Base-by-base conservation (phyloP, 2,113 vertebrate genomes). In the Megaptera novaeangliae region DNA sequence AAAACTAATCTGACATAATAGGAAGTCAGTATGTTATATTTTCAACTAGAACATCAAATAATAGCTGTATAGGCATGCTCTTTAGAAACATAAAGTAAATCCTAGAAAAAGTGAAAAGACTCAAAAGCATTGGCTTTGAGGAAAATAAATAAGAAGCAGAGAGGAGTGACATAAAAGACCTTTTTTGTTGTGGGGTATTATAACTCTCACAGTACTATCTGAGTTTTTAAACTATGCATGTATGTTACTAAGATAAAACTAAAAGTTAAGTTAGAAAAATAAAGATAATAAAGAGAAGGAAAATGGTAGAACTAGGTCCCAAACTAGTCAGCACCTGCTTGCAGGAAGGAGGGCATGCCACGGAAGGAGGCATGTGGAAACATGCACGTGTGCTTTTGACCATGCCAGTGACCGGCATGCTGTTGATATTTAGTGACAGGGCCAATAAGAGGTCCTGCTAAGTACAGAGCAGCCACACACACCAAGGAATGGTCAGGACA, bases 331-430 rank as follows among this genome's bases (percentile, higher is more conserved):
- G 11, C 10, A 8, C 5, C 57, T 6, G 36, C 72, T 59, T 18
- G 2, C 46, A 13, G 1, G 46, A 31, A n/a, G n/a, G 52, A 39
- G 11, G 0, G 25, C 6, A 13, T 8, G 7, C 31, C 9, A 21
- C 5, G 1, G 2, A 23, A 23, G 55, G 17, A 83, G 68, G 7
- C 39, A 18, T 6, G 25, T 23, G 7, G 14, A 57, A 69, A 39
- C 17, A 12, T 2, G 1, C 11, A 15, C 0, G 2, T 2, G 0
- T 69, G 27, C 10, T 59, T 80, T 20, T 34, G 11, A 7, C 3
- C 27, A 25, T 55, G 68, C 91, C 36, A 57, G 2, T 1, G 5
- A 71, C 44, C 17, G 6, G 17, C 14, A 6, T 2, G 4, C 27
- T 29, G 9, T 5, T 41, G 12, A 31, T 46, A 64, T 8, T 59